Evolutionary conservation across 2,113 vertebrate genomes (phyloP), one percentile per base, ranked within the genome.

Genomic region (Uropsilus gracilis): DNA sequence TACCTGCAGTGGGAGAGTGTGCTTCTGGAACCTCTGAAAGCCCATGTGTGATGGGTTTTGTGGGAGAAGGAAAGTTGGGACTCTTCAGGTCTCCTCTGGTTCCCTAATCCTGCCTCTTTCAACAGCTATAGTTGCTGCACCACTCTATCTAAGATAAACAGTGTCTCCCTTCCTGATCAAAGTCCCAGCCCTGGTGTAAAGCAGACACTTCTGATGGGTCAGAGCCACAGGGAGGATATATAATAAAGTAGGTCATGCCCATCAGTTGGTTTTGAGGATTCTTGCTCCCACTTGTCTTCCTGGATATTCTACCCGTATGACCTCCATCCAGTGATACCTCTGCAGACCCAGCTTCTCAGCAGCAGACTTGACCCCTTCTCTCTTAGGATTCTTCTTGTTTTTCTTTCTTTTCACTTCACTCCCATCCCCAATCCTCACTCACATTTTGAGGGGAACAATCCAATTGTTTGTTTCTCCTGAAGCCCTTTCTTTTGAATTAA

Each of bases 241-340:
- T 57, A 22, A 32, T 17, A 39, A 80, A 71, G 4, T 50, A 88
- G 28, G 26, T n/a, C 50, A 39, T 28, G 13, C 2, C 34, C 61
- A 77, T 32, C 53, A 18, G 0, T 0, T 69, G 61, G 18, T 50
- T 94, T 46, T 9, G 37, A 48, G 63, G 22, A 72, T 26, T 37
- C 37, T 37, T 82, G 3, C 71, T 85, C 24, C 55, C 34, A 14
- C 28, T 0, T 24, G 48, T 59, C 44, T 57, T 55, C 64, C 1
- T 2, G 24, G 48, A 20, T 2, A 37, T 5, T 5, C 32, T 53
- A 8, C 0, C 8, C n/a, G 10, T 37, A 1, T 4, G 30, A 2
- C 73, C 8, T 87, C 53, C 64, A 37, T 66, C 32, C 3, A 64
- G 8, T 13, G 6, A 2, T 37, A 82, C 73, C 48, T 89, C 5